Base-by-base conservation (phyloP, 2,888 invertebrate genomes). In the Blastobasis adustella region DNA sequence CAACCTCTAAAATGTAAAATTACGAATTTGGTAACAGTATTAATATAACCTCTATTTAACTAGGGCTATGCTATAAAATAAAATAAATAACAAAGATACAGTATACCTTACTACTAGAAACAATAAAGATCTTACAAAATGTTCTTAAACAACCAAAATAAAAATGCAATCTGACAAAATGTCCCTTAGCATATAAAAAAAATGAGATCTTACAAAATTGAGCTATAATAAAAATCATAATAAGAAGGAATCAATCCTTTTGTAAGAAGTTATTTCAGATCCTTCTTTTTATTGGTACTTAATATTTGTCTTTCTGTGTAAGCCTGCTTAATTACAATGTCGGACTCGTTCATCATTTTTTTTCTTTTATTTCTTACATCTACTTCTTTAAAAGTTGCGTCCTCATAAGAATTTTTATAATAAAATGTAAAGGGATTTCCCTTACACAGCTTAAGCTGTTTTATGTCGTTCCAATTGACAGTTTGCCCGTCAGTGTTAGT, bases 311-410 rank as follows among this genome's bases (percentile, higher is more conserved):
- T 51, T 43, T 44, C 9, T 6, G 39, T 50, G 40, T 58, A 58
- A 9, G 53, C 52, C 40, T 7, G n/a, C 8, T 48, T 39, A 6
- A 55, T 7, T 6, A 46, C 10, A 7, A 55, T 46, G 41, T 58
- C 54, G 7, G 45, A 10, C 23, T 37, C 38, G n/a, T 10, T n/a
- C 23, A 10, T 47, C 53, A 49, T 53, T 50, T 53, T 52, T 43
- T 45, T 54, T 39, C 59, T 51, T 54, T 59, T 62, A 48, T 59
- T 58, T 56, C 58, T 52, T 23, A 58, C 47, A 47, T 56, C 40
- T 47, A 51, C 45, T 40, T 43, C 39, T 23, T 39, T 44, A 36
- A 38, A 51, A 5, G 10, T 38, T 43, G 9, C 44, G 6, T 51
- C 38, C 44, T 44, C 8, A 8, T 47, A 47, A 44, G 47, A 51